Evolutionary conservation across 2,113 vertebrate genomes (phyloP).

Genomic region (Seriola quinqueradiata): DNA sequence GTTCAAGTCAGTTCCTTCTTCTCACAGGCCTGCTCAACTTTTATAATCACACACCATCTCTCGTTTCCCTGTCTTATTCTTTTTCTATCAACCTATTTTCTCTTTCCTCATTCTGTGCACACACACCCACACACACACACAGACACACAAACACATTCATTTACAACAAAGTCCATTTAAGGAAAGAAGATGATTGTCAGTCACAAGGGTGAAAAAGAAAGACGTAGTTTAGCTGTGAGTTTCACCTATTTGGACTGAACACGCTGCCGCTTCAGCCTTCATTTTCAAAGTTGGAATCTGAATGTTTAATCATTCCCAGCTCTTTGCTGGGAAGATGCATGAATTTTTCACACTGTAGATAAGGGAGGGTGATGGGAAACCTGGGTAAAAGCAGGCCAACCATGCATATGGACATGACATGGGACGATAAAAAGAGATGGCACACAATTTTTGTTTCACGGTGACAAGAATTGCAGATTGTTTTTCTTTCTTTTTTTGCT

Average conservation of each 20-base stretch:
- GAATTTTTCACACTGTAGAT: slow-evolving; percentile 74
- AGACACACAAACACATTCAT: not conserved
- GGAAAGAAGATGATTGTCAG: slow-evolving; percentile 7
- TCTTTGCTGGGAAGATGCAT: slow-evolving; percentile 76
- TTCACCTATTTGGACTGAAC: slow-evolving; percentile 5
- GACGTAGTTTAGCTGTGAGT: not conserved
- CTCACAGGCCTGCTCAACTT: slow-evolving; percentile 1
- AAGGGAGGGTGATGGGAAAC: slow-evolving; percentile 49
- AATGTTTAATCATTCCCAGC: slow-evolving; percentile 80
- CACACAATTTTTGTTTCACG: not conserved
- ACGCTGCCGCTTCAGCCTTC: slow-evolving; percentile 64
- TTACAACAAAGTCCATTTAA: not conserved
- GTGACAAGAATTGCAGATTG: not conserved
- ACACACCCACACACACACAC: not conserved
- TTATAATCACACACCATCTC: slow-evolving; percentile 5
- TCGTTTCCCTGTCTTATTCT: not conserved
- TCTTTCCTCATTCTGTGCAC: slow-evolving; percentile 12
- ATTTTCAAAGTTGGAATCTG: slow-evolving; percentile 76
- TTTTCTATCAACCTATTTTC: slow-evolving; percentile 43
- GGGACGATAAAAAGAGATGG: slow-evolving; percentile 26
- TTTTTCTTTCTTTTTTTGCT: not conserved
- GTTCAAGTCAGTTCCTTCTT: slow-evolving; percentile 34
- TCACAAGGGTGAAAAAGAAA: slow-evolving; percentile 8
- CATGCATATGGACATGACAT: slow-evolving; percentile 15
- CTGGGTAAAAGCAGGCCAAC: slow-evolving; percentile 51